Conservation (phyloP, 2,113 vertebrate genomes). For the Arvicanthis niloticus region DNA sequence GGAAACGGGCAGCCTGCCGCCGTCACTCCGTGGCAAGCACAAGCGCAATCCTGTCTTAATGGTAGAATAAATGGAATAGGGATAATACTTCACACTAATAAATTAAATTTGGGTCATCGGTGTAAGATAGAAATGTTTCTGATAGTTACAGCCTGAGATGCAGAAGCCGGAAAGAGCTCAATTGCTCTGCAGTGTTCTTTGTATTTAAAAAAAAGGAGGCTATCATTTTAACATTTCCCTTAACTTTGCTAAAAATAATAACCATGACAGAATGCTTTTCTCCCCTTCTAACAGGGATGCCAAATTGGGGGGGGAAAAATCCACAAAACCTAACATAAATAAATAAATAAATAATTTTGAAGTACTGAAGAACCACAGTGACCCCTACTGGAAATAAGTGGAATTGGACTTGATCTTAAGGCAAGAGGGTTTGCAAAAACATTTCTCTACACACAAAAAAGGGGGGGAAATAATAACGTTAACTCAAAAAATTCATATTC, state of each 20-base stretch:
- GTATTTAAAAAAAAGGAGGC: slow-evolving; percentile 78
- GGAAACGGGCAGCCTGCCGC: slow-evolving; percentile 37
- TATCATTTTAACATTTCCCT: slow-evolving; percentile 82
- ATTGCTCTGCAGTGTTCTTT: slow-evolving; percentile 75
- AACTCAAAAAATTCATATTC: neutral
- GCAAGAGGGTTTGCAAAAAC: neutral
- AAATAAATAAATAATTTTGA: neutral
- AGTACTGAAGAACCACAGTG: slow-evolving; percentile 85
- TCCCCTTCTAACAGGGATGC: neutral
- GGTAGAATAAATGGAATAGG: slow-evolving; percentile 57
- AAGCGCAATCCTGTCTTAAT: slow-evolving; percentile 67
- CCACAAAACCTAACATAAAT: neutral
- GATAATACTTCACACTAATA: slow-evolving; percentile 77
- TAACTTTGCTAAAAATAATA: slow-evolving; percentile 85
- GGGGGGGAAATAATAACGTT: neutral
- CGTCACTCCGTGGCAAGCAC: slow-evolving; percentile 41
- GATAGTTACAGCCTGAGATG: slow-evolving; percentile 61
- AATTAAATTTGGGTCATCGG: slow-evolving; percentile 61
- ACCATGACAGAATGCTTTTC: slow-evolving; percentile 64
- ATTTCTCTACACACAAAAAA: slow-evolving; percentile 34
- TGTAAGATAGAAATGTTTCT: slow-evolving; percentile 82
- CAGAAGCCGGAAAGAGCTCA: slow-evolving; percentile 42
- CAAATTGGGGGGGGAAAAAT: neutral
- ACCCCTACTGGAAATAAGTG: slow-evolving; percentile 80
- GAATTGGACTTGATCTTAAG: neutral